Conservation (phyloP, 2,797 vertebrate genomes). For the Anas acuta region DNA sequence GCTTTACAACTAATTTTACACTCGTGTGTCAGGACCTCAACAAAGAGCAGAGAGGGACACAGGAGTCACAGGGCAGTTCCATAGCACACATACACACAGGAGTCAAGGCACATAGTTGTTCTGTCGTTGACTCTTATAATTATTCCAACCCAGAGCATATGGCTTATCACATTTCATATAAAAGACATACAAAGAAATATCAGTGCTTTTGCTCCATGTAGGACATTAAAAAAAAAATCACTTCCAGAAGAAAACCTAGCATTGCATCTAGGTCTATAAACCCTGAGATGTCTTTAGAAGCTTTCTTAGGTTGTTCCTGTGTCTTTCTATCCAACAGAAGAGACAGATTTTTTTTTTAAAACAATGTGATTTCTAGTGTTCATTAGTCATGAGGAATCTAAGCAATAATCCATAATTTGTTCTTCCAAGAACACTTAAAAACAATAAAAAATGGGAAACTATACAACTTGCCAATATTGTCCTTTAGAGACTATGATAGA, state of each 20-base stretch:
- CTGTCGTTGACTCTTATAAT: neutral
- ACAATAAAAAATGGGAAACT: neutral
- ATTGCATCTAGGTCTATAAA: neutral
- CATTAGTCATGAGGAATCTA: neutral
- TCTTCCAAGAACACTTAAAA: neutral
- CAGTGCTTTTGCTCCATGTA: neutral
- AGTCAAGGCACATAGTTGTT: neutral
- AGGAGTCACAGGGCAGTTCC: neutral
- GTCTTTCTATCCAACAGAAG: neutral
- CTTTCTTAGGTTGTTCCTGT: neutral
- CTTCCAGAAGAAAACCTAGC: neutral
- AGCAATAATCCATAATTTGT: neutral
- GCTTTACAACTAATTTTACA: neutral
- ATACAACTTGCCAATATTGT: neutral
- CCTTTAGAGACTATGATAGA: neutral
- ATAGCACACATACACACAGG: neutral
- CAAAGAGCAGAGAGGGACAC: neutral
- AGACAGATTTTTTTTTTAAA: neutral
- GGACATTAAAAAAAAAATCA: neutral
- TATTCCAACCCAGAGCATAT: neutral
- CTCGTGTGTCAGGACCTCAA: neutral
- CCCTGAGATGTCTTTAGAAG: neutral
- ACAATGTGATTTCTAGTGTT: neutral
- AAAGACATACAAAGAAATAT: neutral
- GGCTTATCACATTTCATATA: neutral